Evolutionary conservation across 2,888 invertebrate species (phyloP), one percentile per base, ranked within the genome.

Genomic region (Dendrolimus houi): DNA sequence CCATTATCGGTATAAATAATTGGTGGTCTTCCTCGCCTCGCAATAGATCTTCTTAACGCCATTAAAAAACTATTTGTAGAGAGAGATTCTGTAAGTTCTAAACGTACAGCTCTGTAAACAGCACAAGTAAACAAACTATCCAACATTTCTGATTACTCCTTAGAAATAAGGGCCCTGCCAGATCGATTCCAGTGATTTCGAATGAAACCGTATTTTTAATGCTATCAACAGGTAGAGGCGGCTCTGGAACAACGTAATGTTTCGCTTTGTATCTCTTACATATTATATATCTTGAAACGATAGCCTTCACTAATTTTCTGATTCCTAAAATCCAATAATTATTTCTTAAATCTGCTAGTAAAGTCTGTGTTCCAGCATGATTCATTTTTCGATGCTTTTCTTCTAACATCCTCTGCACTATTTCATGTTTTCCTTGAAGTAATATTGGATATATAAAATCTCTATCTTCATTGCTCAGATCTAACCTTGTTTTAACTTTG

Each of bases 1-100:
- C 60, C 63, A 54, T 61, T 61, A 52, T 63, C 61, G 6, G 59
- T 52, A 17, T 55, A 58, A 9, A 60, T 54, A 12, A 42, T 54
- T n/a, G n/a, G 41, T 7, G 56, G 17, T 8, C 60, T 52, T 10
- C 60, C 60, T 54, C 60, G 52, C 52, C 60, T 6, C 2, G 60
- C 58, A 29, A 57, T 56, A 40, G 59, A 60, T 14, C 60, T 53
- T 12, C 60, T n/a, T 9, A 60, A 52, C 13, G 57, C 53, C 55
- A 57, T 42, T 1, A 59, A 10, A 17, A 59, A 56, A 12, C 13
- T 40, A 2, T 55, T 13, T 10, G 57, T 59, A 3, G 57, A 57
- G 14, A 59, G 17, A n/a, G 57, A 57, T 7, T 55, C 41, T 10
- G n/a, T 13, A 6, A 59, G 12, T 40, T 59, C 59, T 13, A 57